phyloP scores from a whole-genome alignment of 92 coral and sea anemone genomes.

The Porites cylindrica region DNA sequence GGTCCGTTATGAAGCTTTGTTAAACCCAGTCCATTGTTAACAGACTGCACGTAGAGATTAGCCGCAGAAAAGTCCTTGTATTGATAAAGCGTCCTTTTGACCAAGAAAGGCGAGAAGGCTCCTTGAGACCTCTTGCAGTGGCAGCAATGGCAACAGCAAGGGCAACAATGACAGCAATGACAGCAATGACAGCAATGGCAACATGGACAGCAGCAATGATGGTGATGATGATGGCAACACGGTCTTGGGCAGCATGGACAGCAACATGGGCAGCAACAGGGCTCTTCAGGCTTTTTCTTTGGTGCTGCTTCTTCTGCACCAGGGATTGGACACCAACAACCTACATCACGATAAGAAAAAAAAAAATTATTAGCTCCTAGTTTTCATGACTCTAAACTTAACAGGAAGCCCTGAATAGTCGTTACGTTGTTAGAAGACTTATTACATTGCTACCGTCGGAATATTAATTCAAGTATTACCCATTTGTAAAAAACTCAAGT shows the following conservation, averaged over 20 bases:
- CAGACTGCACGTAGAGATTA: not conserved
- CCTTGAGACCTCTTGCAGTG: slow-evolving; percentile 41
- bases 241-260: slow-evolving; percentile 54
- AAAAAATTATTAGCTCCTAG: too few species aligned
- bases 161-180: slow-evolving; percentile 32
- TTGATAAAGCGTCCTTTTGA: not conserved
- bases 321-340: slow-evolving; percentile 51
- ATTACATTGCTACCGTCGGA: too few species aligned
- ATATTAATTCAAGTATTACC: too few species aligned
- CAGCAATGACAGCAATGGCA: slow-evolving; percentile 38
- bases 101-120: not conserved
- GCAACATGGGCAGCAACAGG: slow-evolving; percentile 54
- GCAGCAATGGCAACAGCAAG: slow-evolving; percentile 45
- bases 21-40: not conserved
- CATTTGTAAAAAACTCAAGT: too few species aligned
- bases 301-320: slow-evolving; percentile 36
- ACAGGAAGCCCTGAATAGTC: too few species aligned
- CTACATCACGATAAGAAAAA: not conserved
- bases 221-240: slow-evolving; percentile 46
- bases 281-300: slow-evolving; percentile 43
- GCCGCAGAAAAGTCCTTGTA: not conserved
- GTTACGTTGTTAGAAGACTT: too few species aligned
- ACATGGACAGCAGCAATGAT: slow-evolving; percentile 40
- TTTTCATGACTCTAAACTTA: too few species aligned
- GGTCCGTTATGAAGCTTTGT: slow-evolving; percentile 19